Evolutionary conservation across 2,113 vertebrate genomes (phyloP).

Genomic region (Rhinoptilus africanus): DNA sequence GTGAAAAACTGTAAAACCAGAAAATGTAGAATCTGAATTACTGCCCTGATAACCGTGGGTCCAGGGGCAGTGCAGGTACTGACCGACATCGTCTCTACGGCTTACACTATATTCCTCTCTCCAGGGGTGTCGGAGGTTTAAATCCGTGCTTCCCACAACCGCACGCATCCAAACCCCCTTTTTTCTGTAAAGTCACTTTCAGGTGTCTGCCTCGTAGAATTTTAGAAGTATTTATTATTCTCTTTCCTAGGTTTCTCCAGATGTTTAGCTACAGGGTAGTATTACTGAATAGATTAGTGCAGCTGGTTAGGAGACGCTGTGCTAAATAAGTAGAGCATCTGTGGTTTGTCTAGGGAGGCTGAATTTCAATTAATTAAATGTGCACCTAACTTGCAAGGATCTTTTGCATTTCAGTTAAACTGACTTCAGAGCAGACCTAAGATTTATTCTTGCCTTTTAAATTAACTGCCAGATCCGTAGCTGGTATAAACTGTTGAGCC

Average conservation of each 20-base stretch:
- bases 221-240: conserved; percentile 62
- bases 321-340: conserved; percentile 70
- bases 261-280: conserved; percentile 82
- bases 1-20: not conserved
- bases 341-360: conserved; percentile 72
- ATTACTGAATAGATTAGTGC: conserved; percentile 66
- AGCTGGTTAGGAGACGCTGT: conserved; percentile 74
- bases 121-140: not conserved
- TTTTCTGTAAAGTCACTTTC: conserved; percentile 12
- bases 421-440: conserved; percentile 44
- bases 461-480: not conserved
- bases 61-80: not conserved
- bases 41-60: not conserved
- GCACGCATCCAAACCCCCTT: rapidly evolving
- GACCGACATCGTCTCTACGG: not conserved
- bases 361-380: conserved; percentile 71
- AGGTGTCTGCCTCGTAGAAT: conserved; percentile 30
- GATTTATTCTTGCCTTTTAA: conserved; percentile 62
- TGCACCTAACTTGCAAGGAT: conserved; percentile 63
- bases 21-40: not conserved
- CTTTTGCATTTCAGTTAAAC: conserved; percentile 56
- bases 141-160: not conserved
- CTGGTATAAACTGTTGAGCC: not conserved
- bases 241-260: conserved; percentile 69
- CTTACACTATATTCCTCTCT: not conserved